Percentiles rank a stretch among this genome's conserved stretches.
phyloP scores from a whole-genome alignment of 2,113 vertebrate species.

The Struthidea cinerea region DNA sequence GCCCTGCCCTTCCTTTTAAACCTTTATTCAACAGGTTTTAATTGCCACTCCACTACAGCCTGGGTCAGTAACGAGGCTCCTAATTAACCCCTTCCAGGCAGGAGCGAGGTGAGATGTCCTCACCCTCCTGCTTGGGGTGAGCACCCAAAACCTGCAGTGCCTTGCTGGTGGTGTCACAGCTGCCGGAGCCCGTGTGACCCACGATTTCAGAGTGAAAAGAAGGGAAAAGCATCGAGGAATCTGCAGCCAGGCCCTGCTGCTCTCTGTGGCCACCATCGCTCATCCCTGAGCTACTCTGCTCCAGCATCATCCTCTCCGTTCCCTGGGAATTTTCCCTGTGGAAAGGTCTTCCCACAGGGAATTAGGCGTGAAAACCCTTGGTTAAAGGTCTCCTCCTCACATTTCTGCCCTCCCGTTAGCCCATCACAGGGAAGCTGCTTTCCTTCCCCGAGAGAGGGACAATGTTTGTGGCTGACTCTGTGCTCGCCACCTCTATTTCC shows the following conservation, averaged over 20 bases:
- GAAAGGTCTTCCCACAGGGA: neutral
- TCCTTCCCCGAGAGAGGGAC: neutral
- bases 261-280: accelerated
- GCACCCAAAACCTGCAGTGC: neutral
- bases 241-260: neutral
- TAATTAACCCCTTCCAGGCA: neutral
- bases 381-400: neutral
- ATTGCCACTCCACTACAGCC: neutral
- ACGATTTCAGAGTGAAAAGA: neutral
- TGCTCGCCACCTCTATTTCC: neutral
- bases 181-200: accelerated
- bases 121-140: neutral
- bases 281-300: neutral
- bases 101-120: neutral
- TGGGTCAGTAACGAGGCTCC: neutral
- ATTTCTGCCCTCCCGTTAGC: neutral
- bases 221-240: neutral
- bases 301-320: neutral
- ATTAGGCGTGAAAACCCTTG: neutral
- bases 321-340: neutral
- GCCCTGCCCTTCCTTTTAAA: neutral
- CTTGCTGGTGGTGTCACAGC: neutral
- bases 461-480: neutral
- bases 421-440: neutral
- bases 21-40: neutral